These are phyloP conservation scores for Hoplias malabaricus DNA, from an alignment of 2,113 vertebrate genomes.

Conservation along the genomic window DNA sequence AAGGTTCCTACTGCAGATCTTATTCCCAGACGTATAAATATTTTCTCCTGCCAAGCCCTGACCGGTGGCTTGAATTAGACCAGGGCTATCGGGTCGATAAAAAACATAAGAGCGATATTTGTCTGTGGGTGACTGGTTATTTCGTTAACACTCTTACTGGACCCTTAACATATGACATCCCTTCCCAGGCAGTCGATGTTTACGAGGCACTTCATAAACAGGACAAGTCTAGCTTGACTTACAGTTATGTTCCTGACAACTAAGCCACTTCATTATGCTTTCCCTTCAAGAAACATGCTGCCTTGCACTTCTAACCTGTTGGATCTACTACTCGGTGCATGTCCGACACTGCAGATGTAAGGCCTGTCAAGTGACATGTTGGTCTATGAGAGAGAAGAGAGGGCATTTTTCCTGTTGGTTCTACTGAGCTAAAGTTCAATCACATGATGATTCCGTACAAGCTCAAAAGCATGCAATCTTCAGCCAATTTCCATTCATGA, in stretches of 20 bases:
- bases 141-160: not conserved
- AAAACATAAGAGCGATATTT: not conserved
- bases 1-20: not conserved
- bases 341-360: not conserved
- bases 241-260: not conserved
- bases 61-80: slow-evolving; percentile 2
- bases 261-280: slow-evolving; percentile 3
- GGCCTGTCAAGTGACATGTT: not conserved
- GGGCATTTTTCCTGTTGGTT: not conserved
- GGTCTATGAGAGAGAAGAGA: not conserved
- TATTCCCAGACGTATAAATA: not conserved
- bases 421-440: too few species aligned
- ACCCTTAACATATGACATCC: not conserved
- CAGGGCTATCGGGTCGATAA: not conserved
- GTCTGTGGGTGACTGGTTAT: slow-evolving; percentile 2
- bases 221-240: slow-evolving; percentile 2
- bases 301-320: not conserved
- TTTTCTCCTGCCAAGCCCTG: not conserved
- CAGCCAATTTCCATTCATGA: not conserved
- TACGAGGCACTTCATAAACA: slow-evolving; percentile 30
- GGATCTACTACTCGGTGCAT: not conserved
- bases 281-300: not conserved
- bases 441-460: too few species aligned
- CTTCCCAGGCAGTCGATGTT: slow-evolving; percentile 25
- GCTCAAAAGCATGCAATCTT: too few species aligned